A percentile compares a stretch with the other conserved stretches of the same genome.
These are phyloP conservation scores for Brachionus rubens DNA, from an alignment of 1,140 invertebrate genomes.

Conservation along the genomic window DNA sequence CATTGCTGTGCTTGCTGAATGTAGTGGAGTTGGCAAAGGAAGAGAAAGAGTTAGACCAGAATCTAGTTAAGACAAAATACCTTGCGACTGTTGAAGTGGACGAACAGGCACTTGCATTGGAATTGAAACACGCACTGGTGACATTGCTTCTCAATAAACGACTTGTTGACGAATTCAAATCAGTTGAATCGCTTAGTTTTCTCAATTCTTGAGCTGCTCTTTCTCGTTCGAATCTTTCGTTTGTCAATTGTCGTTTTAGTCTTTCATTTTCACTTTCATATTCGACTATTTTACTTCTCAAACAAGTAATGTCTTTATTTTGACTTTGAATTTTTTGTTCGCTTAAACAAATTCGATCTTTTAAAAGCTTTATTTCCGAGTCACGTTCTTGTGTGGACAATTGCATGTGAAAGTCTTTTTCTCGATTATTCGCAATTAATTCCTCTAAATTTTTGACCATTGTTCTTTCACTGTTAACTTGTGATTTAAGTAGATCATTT, in stretches of 20 bases:
- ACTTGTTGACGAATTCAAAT: constrained; percentile 27
- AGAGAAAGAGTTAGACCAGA: no score
- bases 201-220: constrained; percentile 43
- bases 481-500: constrained; percentile 52
- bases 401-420: constrained; percentile 59
- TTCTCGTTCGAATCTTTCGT: constrained; percentile 58
- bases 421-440: constrained; percentile 55
- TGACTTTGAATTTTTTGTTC: constrained; percentile 60
- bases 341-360: constrained; percentile 57
- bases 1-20: constrained; percentile 25
- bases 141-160: neutral
- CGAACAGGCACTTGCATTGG: neutral
- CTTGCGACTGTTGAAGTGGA: no score
- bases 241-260: constrained; percentile 56
- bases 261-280: constrained; percentile 59
- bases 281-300: constrained; percentile 58
- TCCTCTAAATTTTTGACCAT: constrained; percentile 56
- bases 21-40: neutral
- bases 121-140: no score
- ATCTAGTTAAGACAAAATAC: no score
- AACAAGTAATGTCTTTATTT: constrained; percentile 55
- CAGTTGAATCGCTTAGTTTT: constrained; percentile 24
- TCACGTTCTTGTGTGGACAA: constrained; percentile 56
- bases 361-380: constrained; percentile 59
- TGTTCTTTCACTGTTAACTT: constrained; percentile 53